Evolutionary conservation across 2,797 vertebrate species (phyloP), one percentile per base, ranked within the genome.

Genomic region (Sebastes cheni): DNA sequence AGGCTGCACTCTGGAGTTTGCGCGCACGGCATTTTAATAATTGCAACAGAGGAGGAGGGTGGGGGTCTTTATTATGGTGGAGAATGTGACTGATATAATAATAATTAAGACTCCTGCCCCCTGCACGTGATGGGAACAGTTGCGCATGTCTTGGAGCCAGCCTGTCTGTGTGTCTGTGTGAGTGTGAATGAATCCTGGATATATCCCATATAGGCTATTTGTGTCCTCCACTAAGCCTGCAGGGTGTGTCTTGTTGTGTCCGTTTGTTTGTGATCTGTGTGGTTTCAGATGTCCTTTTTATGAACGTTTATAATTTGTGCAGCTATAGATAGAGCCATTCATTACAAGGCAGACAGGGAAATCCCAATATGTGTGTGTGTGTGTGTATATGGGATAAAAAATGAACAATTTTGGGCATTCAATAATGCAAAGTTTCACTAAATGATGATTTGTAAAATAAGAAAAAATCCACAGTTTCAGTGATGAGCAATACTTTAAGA

Each of bases 21-120:
- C 82, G 81, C 85, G 83, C 86, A 74, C 58, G 59, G 85, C 85
- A 88, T 91, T 87, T 92, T 62, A 89, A 88, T 87, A 81, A 83
- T 76, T 72, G 23, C n/a, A 34, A 3, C 0, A 7, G 36, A 1
- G n/a, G 32, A 22, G 22, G n/a, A 42, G n/a, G n/a, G 12, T 75
- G 11, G 13, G 39, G 1, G 54, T 42, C 18, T 68, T 85, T 70
- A 67, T 60, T 73, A 59, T 72, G 60, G 22, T 13, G n/a, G 25
- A 36, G 30, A 72, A 64, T 52, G 42, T 46, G 14, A 29, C 22
- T 62, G 61, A 23, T 75, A 58, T 72, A 58, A 77, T 68, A 60
- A 81, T 79, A 68, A 81, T 83, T 64, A 70, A 83, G 50, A 82
- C 72, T 78, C 68, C 27, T 60, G 61, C 67, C 74, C 20, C 29